Evolutionary conservation across 2,113 vertebrate genomes (phyloP).

Genomic region (Sakesphorus luctuosus): DNA sequence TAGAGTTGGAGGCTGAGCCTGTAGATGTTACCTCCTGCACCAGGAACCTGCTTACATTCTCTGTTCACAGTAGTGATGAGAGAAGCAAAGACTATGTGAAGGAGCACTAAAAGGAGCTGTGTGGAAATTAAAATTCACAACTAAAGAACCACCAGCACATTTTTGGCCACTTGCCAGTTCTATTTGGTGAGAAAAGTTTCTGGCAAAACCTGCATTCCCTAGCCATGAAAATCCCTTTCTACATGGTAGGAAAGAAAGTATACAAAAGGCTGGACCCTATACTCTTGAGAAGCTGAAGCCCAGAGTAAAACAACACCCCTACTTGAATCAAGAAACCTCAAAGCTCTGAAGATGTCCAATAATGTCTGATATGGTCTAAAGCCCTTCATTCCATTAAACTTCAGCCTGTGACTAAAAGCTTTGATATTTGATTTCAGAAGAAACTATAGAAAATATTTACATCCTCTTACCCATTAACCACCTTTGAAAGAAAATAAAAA

Average conservation of each 20-base stretch:
- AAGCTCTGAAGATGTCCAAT: background rate
- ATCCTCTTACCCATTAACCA: background rate
- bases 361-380: background rate
- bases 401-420: background rate
- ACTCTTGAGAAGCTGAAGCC: background rate
- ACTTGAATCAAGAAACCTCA: background rate
- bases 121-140: conserved; percentile 69
- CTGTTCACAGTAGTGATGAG: background rate
- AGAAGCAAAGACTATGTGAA: background rate
- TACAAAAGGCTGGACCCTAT: background rate
- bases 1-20: background rate
- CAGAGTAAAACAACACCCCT: conserved; percentile 3
- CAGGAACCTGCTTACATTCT: background rate
- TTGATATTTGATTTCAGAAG: background rate
- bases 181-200: conserved; percentile 46
- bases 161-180: conserved; percentile 43
- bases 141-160: conserved; percentile 39
- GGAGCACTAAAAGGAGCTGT: background rate
- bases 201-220: conserved; percentile 42
- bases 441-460: background rate
- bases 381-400: background rate
- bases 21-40: background rate
- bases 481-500: background rate
- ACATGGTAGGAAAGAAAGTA: background rate
- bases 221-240: conserved; percentile 61